A percentile compares a stretch with the other conserved stretches of the same genome.
These are phyloP conservation scores for Dreissena polymorpha DNA, from an alignment of 1,140 invertebrate species.

Conservation along the genomic window DNA sequence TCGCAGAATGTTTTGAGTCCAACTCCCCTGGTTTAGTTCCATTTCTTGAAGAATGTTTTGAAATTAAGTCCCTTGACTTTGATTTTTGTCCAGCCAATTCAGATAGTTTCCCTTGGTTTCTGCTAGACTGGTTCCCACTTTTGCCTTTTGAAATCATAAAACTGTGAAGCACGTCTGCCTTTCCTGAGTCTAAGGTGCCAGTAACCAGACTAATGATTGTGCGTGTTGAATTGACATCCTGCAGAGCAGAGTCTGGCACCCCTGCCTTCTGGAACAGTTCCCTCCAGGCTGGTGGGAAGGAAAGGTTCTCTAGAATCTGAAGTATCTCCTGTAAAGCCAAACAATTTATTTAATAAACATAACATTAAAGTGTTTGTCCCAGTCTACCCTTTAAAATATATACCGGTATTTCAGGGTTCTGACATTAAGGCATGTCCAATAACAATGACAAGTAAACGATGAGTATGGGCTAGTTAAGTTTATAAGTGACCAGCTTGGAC, in stretches of 20 bases:
- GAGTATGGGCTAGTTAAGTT: too few relatives aligned
- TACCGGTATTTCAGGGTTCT: too few relatives aligned
- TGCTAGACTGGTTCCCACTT: neutral
- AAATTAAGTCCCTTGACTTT: neutral
- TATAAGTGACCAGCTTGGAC: too few relatives aligned
- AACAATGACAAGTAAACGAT: too few relatives aligned
- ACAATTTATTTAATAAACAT: neutral
- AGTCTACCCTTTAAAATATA: too few relatives aligned
- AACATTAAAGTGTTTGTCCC: too few relatives aligned
- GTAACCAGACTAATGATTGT: constrained; percentile 49
- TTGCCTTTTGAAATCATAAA: constrained; percentile 29
- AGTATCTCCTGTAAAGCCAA: constrained; percentile 45
- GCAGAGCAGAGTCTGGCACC: constrained; percentile 38
- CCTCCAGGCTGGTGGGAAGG: constrained; percentile 54
- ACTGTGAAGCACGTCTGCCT: constrained; percentile 35
- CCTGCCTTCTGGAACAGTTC: constrained; percentile 52
- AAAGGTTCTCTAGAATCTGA: constrained; percentile 44
- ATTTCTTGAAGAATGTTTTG: neutral
- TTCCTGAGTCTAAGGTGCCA: constrained; percentile 25
- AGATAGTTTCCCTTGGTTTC: neutral
- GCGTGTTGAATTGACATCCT: constrained; percentile 47
- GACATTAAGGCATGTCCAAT: too few relatives aligned
- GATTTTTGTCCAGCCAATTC: neutral
- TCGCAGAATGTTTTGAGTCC: neutral
- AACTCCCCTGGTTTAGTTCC: neutral